phyloP scores from a whole-genome alignment of 2,888 invertebrate genomes.

The Melieria picta region DNA sequence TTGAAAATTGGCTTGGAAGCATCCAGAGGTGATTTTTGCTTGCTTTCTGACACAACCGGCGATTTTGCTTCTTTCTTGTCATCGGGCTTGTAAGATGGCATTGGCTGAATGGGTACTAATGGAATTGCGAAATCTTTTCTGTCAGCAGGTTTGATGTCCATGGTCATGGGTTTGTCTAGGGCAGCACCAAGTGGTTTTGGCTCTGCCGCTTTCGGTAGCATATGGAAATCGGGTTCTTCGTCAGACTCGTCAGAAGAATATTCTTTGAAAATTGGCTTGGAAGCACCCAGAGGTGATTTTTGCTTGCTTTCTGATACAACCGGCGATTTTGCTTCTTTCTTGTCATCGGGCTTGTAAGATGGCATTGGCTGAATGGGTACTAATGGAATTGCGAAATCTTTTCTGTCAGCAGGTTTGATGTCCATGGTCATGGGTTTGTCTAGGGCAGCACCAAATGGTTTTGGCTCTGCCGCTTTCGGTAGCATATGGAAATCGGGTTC shows the following conservation, averaged over 20 bases:
- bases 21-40: constrained; percentile 16
- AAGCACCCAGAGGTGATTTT: constrained; percentile 14
- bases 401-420: neutral
- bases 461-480: neutral
- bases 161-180: neutral
- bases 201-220: too few relatives aligned
- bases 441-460: neutral
- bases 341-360: constrained; percentile 17
- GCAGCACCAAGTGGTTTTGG: neutral
- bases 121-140: neutral
- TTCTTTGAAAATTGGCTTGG: neutral
- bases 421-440: neutral
- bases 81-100: constrained; percentile 14
- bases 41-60: neutral
- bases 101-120: neutral
- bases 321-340: constrained; percentile 21
- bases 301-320: neutral
- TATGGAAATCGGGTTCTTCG: neutral
- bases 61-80: constrained; percentile 24
- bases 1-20: neutral
- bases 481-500: neutral
- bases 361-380: neutral
- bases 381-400: neutral
- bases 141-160: neutral
- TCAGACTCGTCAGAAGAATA: constrained; percentile 20